A percentile compares a stretch with the other conserved stretches of the same genome.
phyloP scores from a whole-genome alignment of 92 coral and sea anemone species.

The Hydrozoanthus gracilis region DNA sequence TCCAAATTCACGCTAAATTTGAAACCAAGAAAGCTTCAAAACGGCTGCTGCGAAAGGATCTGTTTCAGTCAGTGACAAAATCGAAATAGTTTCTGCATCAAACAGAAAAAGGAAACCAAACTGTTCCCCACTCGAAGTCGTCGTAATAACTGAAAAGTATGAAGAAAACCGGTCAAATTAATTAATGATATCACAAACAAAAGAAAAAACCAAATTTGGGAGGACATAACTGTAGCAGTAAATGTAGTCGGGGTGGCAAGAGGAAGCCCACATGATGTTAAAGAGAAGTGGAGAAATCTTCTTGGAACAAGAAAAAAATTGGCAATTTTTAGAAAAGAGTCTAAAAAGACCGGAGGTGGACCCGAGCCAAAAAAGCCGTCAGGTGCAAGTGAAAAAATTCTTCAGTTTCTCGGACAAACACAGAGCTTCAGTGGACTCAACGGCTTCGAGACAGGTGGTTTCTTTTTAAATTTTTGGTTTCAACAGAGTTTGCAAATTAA shows the following conservation, averaged over 20 bases:
- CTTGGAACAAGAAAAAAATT: neutral
- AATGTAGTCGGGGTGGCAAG: neutral
- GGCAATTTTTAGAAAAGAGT: no score
- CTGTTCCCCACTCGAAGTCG: neutral
- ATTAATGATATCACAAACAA: neutral
- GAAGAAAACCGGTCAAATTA: constrained; percentile 6
- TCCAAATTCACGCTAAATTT: constrained; percentile 1
- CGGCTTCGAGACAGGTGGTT: constrained; percentile 17
- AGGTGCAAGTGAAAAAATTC: neutral
- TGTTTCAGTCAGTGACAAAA: neutral
- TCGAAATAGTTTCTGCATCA: neutral
- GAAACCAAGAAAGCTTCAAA: constrained; percentile 14
- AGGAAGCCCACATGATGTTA: neutral
- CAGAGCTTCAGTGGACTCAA: constrained; percentile 1
- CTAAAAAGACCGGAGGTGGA: neutral
- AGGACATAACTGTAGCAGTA: constrained; percentile 8
- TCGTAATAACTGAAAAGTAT: neutral
- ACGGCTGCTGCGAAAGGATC: neutral
- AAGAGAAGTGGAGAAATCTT: neutral
- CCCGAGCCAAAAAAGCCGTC: constrained; percentile 2
- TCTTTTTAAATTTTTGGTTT: neutral
- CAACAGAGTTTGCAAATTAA: neutral
- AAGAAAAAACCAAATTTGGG: neutral
- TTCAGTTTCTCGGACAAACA: constrained; percentile 8
- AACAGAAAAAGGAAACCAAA: constrained; percentile 5